Evolutionary conservation across 1,140 invertebrate genomes (phyloP), one percentile per base, ranked within the genome.

Genomic region (Parasteatoda tepidariorum): DNA sequence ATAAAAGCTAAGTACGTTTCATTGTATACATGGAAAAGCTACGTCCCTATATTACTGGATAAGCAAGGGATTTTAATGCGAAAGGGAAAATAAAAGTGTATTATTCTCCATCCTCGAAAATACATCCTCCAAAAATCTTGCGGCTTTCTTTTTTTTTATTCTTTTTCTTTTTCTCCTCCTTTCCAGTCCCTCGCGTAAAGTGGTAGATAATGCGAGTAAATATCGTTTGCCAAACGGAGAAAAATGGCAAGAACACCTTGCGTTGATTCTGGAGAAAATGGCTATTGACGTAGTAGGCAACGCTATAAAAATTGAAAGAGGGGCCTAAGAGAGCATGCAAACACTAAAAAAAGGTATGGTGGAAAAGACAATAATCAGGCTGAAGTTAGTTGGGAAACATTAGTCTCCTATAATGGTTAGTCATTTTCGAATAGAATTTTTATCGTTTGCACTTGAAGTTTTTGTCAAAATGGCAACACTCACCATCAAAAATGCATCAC

Each of bases 1-100:
- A 82, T 82, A 82, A 82, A 82, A 82, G 78, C 78, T 82, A 82
- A 82, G 78, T 71, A 82, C 78, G 67, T 82, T 82, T 82, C 78
- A 82, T 82, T 82, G 78, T 82, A 82, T 82, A 82, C 78, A 82
- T 22, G 55, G 78, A 61, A 82, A 82, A 82, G 71, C 66, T 70
- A 70, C 64, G 78, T 22, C 55, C 78, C 66, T 82, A 82, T 82
- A 82, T 82, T 82, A 82, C 78, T 82, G 78, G 78, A 82, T 82
- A 82, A 82, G 78, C 78, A 70, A 82, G 71, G 78, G 78, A 82
- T 82, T 82, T 82, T 82, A 82, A 82, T 82, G 78, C 78, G 55
- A 31, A 38, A 24, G 33, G 11, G 67, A 22, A 82, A 70, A 71
- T 71, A 82, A 82, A 71, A 82, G 78, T 82, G 71, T 71, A 82